phyloP scores from a whole-genome alignment of 2,797 vertebrate genomes.

The Trachurus trachurus region DNA sequence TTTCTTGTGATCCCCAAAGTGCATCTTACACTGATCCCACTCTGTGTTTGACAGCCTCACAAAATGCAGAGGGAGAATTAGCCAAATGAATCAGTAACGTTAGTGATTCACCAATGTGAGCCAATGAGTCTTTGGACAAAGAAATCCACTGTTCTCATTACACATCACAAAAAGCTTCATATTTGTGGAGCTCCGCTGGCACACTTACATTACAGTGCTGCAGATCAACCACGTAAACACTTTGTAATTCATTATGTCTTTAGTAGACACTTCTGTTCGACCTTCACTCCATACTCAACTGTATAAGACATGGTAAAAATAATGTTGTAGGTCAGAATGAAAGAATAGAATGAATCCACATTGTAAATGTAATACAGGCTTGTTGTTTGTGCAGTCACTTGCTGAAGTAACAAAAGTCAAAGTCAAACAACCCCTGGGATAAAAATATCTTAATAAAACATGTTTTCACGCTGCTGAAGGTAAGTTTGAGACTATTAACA shows the following conservation, averaged over 20 bases:
- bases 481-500: no score
- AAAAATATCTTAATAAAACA: no score
- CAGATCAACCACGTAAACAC: neutral
- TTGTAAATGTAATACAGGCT: no score
- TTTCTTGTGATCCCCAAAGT: neutral
- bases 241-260: neutral
- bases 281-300: neutral
- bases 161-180: neutral
- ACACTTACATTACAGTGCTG: no score
- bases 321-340: no score
- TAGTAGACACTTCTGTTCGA: neutral
- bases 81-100: conserved; percentile 22
- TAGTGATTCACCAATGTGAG: conserved; percentile 10
- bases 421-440: no score
- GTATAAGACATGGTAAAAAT: no score
- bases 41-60: conserved; percentile 11
- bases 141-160: conserved; percentile 13
- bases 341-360: no score
- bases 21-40: neutral
- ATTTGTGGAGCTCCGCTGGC: no score
- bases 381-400: no score
- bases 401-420: no score
- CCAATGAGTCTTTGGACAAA: conserved; percentile 10
- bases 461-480: no score
- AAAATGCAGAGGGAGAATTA: conserved; percentile 2